These are phyloP conservation scores for Labia minor DNA, from an alignment of 2,888 invertebrate genomes.

Conservation along the genomic window DNA sequence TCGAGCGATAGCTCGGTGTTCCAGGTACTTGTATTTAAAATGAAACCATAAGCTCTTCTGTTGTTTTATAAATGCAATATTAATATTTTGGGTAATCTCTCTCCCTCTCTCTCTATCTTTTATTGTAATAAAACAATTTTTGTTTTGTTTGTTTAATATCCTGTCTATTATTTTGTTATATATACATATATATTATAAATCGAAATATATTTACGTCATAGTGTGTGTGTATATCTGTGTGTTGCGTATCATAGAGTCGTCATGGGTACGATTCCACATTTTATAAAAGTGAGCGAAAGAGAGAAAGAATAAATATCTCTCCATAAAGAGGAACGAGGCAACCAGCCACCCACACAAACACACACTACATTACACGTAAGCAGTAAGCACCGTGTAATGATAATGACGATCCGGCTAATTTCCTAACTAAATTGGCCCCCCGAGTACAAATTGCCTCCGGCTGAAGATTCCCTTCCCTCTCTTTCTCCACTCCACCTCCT, in stretches of 20 bases:
- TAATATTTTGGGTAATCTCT: no score
- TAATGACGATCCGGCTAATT: conserved; percentile 8
- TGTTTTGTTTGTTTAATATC: conserved; percentile 13
- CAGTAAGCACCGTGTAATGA: conserved; percentile 13
- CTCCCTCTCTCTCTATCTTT: no score
- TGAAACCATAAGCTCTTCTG: no score
- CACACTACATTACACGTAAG: neutral
- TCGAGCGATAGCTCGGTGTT: no score
- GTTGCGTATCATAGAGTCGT: neutral
- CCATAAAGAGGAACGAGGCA: no score
- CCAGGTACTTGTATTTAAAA: no score
- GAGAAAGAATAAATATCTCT: neutral
- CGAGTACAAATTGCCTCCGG: conserved; percentile 4
- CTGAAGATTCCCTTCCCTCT: neutral
- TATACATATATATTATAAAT: neutral
- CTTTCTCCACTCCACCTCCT: neutral
- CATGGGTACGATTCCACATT: neutral
- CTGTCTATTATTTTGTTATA: neutral
- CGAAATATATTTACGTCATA: neutral
- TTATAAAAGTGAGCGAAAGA: no score
- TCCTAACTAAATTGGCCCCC: conserved; percentile 4
- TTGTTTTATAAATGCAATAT: no score
- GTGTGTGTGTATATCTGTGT: neutral
- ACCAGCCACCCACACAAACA: neutral
- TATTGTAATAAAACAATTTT: neutral